Base-by-base conservation (phyloP, 2,888 invertebrate genomes). In the Drosophila prostipennis region DNA sequence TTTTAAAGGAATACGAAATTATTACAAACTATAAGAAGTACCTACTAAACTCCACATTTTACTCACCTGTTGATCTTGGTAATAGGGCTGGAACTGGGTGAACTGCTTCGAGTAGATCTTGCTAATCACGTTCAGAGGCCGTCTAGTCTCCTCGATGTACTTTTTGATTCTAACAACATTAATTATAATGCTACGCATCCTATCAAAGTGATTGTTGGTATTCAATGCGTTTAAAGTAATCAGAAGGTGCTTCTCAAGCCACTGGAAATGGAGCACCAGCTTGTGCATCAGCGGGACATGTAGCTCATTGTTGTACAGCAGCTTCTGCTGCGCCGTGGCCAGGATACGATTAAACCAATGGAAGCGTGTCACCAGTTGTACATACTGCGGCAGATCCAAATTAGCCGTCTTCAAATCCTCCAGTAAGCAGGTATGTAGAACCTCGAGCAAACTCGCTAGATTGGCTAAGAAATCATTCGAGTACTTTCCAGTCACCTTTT, bases 241-340 rank as follows among this genome's bases (percentile, higher is more conserved):
- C 2, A 95, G 83, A 26, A 94, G 91, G 91, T 94, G 93, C 88
- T 96, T 96, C 16, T 93, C 91, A 39, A 96, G 89, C 96, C 96
- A 96, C 90, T 94, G 95, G 80, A 94, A 95, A 87, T 96, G 96
- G 11, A 96, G 92, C 74, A 94, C 93, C 0, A 96, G 85, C 54
- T 94, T 92, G n/a, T 94, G 93, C 43, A 94, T 91, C 2, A 94
- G 91, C 68, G 94, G 93, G 53, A 94, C 92, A 70, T 93, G 92
- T 43, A 93, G 76, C 74, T 92, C 89, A 75, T 90, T 91, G 23
- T 85, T 61, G 7, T 80, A 64, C 13, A 91, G 86, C 1, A 92
- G 57, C 13, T 89, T 87, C 7, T 80, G 71, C 59, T 89, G 84
- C 0, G 91, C 76, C 2, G 81, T 78, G 3, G 63, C 53, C 23